Evolutionary conservation across 2,888 invertebrate species (phyloP).

Genomic region (Scaptomyza caliginosa): DNA sequence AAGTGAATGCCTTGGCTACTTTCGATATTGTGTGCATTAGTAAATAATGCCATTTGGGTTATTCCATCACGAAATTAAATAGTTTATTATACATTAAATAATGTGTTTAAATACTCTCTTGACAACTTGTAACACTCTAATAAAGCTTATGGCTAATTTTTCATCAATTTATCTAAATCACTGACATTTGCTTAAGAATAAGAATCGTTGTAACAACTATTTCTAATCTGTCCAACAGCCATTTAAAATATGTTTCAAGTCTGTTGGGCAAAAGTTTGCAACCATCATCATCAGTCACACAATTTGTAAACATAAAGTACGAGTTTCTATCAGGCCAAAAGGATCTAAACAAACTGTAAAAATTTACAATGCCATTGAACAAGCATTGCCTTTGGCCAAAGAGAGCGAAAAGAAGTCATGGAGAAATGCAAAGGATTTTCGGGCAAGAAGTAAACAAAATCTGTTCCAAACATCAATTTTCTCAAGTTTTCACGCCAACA

Average conservation of each 20-base stretch:
- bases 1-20: slow-evolving; percentile 27
- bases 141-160: not conserved
- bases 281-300: slow-evolving; percentile 57
- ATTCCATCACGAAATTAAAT: not conserved
- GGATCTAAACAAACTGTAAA: slow-evolving; percentile 63
- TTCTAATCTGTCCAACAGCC: slow-evolving; percentile 13
- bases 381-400: slow-evolving; percentile 18
- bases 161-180: not conserved
- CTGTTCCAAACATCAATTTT: slow-evolving; percentile 63
- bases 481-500: slow-evolving; percentile 62
- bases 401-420: slow-evolving; percentile 14
- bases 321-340: slow-evolving; percentile 44
- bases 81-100: not conserved
- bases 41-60: slow-evolving; percentile 23
- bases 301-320: slow-evolving; percentile 55
- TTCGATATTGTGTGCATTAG: slow-evolving; percentile 13
- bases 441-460: slow-evolving; percentile 55
- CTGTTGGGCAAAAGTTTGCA: slow-evolving; percentile 23
- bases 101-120: not conserved
- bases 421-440: slow-evolving; percentile 21
- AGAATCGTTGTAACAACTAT: slow-evolving; percentile 7
- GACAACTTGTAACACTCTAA: not conserved
- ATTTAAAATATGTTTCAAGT: slow-evolving; percentile 39
- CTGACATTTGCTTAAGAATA: not conserved
- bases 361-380: slow-evolving; percentile 62